Conservation (phyloP, 2,113 vertebrate genomes). For the Gambusia affinis region DNA sequence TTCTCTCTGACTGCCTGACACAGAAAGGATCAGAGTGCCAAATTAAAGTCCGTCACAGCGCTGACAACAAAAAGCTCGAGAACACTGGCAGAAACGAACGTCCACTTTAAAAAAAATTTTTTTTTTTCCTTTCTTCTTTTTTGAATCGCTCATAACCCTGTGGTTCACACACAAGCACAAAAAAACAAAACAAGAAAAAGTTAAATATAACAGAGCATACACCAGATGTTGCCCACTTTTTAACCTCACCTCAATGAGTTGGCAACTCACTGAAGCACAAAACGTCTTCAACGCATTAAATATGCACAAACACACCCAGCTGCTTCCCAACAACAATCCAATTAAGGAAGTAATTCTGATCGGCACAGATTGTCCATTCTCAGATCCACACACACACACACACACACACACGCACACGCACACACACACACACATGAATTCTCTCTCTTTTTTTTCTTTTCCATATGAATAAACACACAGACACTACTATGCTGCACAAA, state of each 20-base stretch:
- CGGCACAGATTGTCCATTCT: constrained; percentile 37
- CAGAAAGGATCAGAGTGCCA: constrained; percentile 31
- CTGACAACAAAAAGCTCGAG: constrained; percentile 31
- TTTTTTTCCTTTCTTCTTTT: background rate
- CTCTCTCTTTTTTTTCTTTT: no score
- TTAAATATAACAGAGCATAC: constrained; percentile 22
- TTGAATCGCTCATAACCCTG: constrained; percentile 50
- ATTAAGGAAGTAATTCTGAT: constrained; percentile 52
- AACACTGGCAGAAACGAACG: constrained; percentile 34
- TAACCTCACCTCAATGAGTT: constrained; percentile 47
- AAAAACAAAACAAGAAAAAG: constrained; percentile 20
- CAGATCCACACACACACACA: constrained; percentile 10
- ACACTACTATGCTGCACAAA: constrained; percentile 13
- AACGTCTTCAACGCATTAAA: constrained; percentile 8
- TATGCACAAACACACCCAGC: constrained; percentile 22
- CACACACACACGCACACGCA: no score
- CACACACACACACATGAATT: no score
- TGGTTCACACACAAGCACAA: constrained; percentile 17
- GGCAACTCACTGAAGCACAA: constrained; percentile 46
- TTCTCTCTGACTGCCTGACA: constrained; percentile 22
- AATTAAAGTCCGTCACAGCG: constrained; percentile 33
- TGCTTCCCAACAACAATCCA: constrained; percentile 46
- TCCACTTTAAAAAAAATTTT: no score
- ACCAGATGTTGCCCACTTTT: constrained; percentile 39
- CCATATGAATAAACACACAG: background rate